Percentiles rank a stretch among this genome's conserved stretches.
These are phyloP conservation scores for Myotis lucifugus DNA, from an alignment of 2,113 vertebrate genomes.

Conservation along the genomic window DNA sequence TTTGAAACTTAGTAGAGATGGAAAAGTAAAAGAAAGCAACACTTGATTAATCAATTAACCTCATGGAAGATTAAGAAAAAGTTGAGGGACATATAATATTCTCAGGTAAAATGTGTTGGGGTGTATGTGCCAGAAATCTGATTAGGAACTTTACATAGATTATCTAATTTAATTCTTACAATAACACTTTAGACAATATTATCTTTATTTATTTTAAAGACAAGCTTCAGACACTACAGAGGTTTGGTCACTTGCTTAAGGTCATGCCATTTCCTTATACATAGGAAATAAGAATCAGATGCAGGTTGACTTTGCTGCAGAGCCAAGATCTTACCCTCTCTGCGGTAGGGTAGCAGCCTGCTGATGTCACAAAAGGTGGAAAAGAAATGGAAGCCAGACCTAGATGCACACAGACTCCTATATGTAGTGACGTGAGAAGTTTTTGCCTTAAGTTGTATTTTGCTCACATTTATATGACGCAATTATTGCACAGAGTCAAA, in stretches of 20 bases:
- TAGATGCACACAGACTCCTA: neutral
- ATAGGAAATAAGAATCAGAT: neutral
- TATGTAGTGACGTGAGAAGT: neutral
- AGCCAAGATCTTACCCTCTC: neutral
- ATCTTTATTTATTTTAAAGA: neutral
- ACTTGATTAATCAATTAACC: too few relatives aligned
- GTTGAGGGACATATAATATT: neutral
- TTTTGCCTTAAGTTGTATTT: neutral
- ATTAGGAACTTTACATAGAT: neutral
- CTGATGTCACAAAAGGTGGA: neutral
- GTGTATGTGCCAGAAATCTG: neutral
- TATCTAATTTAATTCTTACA: neutral
- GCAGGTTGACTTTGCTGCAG: neutral
- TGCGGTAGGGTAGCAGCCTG: fast-evolving
- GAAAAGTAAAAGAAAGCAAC: neutral
- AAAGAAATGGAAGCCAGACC: neutral
- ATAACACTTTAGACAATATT: neutral
- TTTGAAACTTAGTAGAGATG: neutral
- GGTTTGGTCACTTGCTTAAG: neutral
- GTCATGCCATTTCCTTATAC: too few relatives aligned
- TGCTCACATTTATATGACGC: neutral
- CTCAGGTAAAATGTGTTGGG: neutral
- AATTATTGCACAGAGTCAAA: neutral
- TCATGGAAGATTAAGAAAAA: neutral
- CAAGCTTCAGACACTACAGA: neutral